These are phyloP conservation scores for Spodoptera littoralis DNA, from an alignment of 2,888 invertebrate species.

Conservation along the genomic window DNA sequence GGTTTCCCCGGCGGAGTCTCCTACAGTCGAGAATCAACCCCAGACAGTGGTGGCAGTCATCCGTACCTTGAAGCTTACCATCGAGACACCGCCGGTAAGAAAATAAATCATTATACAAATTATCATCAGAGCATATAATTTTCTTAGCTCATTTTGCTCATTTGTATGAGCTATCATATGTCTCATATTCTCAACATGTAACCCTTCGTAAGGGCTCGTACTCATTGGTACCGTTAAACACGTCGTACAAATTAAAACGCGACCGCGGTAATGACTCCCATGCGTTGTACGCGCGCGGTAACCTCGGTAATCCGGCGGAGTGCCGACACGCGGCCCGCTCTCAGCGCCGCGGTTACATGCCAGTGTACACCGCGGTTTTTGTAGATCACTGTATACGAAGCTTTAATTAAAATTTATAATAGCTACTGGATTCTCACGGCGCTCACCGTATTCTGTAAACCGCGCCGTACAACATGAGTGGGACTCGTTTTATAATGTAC, in stretches of 20 bases:
- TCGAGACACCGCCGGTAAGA: constrained; percentile 94
- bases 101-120: constrained; percentile 33
- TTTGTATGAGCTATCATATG: constrained; percentile 54
- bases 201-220: constrained; percentile 59
- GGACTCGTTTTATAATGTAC: constrained; percentile 58
- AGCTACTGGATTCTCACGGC: constrained; percentile 60
- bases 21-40: constrained; percentile 96
- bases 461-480: constrained; percentile 43
- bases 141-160: constrained; percentile 55
- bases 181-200: constrained; percentile 47
- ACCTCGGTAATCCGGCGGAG: constrained; percentile 54
- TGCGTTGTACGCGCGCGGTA: constrained; percentile 60
- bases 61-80: constrained; percentile 94
- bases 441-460: constrained; percentile 41
- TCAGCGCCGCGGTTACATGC: constrained; percentile 61
- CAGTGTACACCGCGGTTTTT: constrained; percentile 59
- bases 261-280: constrained; percentile 78
- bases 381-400: constrained; percentile 60
- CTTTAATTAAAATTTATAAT: constrained; percentile 65
- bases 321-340: constrained; percentile 47
- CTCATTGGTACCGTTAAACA: constrained; percentile 73
- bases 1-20: constrained; percentile 91
- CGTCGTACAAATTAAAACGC: constrained; percentile 84
- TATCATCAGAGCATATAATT: constrained; percentile 40
- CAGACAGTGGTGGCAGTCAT: constrained; percentile 96